phyloP scores from a whole-genome alignment of 2,113 vertebrate species.

The Otis tarda region DNA sequence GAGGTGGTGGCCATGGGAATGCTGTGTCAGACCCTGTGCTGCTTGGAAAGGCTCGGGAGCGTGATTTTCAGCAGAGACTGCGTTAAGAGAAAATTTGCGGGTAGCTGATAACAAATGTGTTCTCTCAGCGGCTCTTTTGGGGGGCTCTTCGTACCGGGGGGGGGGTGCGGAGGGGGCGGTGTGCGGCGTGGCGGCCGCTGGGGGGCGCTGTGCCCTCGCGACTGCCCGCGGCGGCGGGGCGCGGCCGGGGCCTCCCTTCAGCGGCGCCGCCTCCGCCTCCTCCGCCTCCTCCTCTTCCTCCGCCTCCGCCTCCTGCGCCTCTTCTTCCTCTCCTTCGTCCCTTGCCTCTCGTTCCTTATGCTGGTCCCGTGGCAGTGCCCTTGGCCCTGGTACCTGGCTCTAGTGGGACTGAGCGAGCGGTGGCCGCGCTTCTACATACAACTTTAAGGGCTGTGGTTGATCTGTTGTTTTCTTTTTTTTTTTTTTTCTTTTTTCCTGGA shows the following conservation, averaged over 20 bases:
- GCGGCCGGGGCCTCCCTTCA: too few species aligned
- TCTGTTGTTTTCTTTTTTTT: too few species aligned
- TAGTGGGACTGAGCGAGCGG: not conserved
- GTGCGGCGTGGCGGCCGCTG: not conserved
- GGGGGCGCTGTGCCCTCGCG: not conserved
- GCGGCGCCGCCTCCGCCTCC: not conserved
- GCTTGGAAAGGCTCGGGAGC: not conserved
- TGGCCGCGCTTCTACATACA: fast-evolving
- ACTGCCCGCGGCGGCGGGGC: not conserved
- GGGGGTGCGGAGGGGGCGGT: too few species aligned
- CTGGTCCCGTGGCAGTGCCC: not conserved
- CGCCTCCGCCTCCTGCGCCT: fast-evolving
- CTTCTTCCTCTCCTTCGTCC: too few species aligned
- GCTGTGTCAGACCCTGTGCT: not conserved
- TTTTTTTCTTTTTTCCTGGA: too few species aligned
- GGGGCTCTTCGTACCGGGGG: too few species aligned
- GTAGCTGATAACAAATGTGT: not conserved
- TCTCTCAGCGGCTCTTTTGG: not conserved
- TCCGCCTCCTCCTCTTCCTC: too few species aligned
- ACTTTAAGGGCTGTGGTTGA: too few species aligned
- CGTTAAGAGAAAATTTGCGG: too few species aligned
- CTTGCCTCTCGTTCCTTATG: too few species aligned
- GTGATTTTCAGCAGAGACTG: not conserved
- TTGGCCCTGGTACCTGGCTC: too few species aligned
- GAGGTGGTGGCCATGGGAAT: not conserved